Evolutionary conservation across 2,113 vertebrate genomes (phyloP).

Genomic region (Sula dactylatra): DNA sequence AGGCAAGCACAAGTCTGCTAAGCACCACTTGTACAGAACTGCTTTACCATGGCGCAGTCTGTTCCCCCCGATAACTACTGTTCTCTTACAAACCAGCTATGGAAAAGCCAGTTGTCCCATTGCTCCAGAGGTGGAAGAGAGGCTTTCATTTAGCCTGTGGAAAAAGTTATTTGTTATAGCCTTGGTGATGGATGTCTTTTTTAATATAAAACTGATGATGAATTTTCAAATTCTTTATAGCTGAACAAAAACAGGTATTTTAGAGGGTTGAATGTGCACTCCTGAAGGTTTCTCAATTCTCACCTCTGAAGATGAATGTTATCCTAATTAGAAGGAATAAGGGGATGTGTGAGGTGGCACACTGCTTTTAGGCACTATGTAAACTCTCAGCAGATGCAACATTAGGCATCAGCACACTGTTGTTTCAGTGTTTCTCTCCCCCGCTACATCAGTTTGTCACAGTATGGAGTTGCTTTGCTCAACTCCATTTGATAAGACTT

Average conservation of each 20-base stretch:
- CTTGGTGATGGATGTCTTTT: neutral
- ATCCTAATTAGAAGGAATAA: neutral
- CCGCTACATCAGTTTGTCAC: neutral
- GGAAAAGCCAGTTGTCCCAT: neutral
- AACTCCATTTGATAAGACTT: neutral
- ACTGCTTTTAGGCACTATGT: neutral
- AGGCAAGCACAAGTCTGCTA: neutral
- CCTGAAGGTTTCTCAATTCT: neutral
- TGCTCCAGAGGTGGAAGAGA: neutral
- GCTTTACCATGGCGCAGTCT: neutral
- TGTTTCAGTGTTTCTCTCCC: neutral
- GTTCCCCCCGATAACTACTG: neutral
- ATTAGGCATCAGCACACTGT: neutral
- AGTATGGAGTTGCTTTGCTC: neutral
- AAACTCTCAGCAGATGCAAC: neutral
- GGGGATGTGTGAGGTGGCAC: neutral
- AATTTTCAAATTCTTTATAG: neutral
- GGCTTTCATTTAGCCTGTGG: neutral
- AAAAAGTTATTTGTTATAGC: neutral
- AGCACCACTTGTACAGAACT: neutral
- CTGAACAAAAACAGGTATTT: neutral
- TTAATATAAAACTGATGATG: neutral
- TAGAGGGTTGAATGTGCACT: fast-evolving
- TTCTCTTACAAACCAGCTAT: neutral
- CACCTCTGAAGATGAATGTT: neutral